Evolutionary conservation across 2,113 vertebrate genomes (phyloP).

Genomic region (Procavia capensis): DNA sequence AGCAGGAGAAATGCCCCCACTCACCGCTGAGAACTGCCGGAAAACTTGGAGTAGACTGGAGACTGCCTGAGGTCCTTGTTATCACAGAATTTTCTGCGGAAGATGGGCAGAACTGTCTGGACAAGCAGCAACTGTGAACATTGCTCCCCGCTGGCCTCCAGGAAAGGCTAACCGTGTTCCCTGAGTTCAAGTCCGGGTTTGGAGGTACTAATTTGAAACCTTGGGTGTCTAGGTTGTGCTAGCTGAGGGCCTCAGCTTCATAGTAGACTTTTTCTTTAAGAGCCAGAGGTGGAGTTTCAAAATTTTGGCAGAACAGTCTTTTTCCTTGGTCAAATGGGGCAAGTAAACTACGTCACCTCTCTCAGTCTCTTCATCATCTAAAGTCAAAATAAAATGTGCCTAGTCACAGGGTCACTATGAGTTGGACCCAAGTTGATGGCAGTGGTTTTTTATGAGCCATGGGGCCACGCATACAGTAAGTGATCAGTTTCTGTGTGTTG

Average conservation of each 20-base stretch:
- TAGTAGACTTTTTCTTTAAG: background rate
- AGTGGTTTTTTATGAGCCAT: too few species aligned
- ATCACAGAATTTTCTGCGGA: background rate
- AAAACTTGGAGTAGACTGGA: background rate
- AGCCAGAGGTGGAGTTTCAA: background rate
- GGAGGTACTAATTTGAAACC: background rate
- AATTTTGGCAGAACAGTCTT: background rate
- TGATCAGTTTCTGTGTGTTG: too few species aligned
- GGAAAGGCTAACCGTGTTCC: background rate
- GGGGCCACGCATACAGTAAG: too few species aligned
- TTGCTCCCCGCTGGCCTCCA: background rate
- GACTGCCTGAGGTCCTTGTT: background rate
- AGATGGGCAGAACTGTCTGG: background rate
- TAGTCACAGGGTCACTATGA: too few species aligned
- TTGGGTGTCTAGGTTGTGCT: accelerated
- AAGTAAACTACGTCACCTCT: background rate
- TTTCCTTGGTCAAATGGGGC: background rate
- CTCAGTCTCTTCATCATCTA: background rate
- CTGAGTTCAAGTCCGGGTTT: accelerated
- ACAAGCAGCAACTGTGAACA: background rate
- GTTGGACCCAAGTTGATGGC: too few species aligned
- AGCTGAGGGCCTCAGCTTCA: accelerated
- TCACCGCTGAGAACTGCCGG: background rate
- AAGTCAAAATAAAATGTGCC: background rate
- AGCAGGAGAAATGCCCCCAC: background rate